Percentiles rank a stretch among this genome's conserved stretches.
phyloP scores from a whole-genome alignment of 1,140 invertebrate genomes.

The Apis dorsata region DNA sequence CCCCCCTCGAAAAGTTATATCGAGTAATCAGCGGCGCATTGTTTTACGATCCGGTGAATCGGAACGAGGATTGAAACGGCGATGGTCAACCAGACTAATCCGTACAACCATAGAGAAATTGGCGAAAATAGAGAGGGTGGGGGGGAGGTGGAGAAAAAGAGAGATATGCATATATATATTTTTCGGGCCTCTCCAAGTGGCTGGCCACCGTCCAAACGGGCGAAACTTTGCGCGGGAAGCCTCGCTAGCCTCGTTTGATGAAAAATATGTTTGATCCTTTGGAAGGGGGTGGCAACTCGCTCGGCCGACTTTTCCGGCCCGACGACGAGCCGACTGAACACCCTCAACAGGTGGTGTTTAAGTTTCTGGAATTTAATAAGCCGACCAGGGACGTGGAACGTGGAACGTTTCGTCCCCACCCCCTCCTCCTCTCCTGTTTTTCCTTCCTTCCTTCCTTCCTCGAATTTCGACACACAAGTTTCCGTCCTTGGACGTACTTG shows the following conservation, averaged over 20 bases:
- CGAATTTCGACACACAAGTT: background rate
- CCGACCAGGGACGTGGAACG: background rate
- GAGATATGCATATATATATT: too few species aligned
- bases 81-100: constrained; percentile 54
- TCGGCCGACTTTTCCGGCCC: constrained; percentile 51
- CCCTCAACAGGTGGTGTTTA: constrained; percentile 67
- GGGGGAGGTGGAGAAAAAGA: too few species aligned
- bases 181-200: too few species aligned
- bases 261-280: too few species aligned
- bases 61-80: constrained; percentile 71
- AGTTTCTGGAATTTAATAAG: constrained; percentile 66
- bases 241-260: too few species aligned
- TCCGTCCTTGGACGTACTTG: background rate
- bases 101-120: constrained; percentile 32
- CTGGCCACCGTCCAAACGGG: too few species aligned
- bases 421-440: too few species aligned
- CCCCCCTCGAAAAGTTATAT: constrained; percentile 62
- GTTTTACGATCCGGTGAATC: constrained; percentile 78
- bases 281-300: background rate
- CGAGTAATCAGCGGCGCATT: constrained; percentile 79
- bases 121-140: background rate
- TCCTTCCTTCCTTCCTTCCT: background rate
- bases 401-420: background rate
- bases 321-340: constrained; percentile 49
- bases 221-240: too few species aligned